Evolutionary conservation across 2,888 invertebrate genomes (phyloP).

Genomic region (Lampropteryx suffumata): DNA sequence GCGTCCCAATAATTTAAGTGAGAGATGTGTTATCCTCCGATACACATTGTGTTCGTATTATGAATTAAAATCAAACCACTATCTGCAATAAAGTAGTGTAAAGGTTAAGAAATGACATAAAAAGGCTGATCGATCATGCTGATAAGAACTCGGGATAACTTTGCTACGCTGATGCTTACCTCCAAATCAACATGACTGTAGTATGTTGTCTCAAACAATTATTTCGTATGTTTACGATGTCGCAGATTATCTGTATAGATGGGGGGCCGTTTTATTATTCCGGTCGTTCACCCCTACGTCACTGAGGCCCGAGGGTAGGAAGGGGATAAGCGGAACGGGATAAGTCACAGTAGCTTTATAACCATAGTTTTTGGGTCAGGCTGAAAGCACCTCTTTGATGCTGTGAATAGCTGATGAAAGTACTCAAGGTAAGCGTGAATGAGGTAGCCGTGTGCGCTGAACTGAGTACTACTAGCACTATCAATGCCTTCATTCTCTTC

Average conservation of each 20-base stretch:
- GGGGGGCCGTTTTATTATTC: constrained; percentile 26
- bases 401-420: constrained; percentile 11
- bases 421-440: background rate
- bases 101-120: no score
- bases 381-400: constrained; percentile 10
- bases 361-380: constrained; percentile 15
- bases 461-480: background rate
- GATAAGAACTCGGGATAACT: no score
- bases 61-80: no score
- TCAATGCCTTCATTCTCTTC: no score
- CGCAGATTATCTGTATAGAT: constrained; percentile 21
- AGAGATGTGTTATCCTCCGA: no score
- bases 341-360: constrained; percentile 17
- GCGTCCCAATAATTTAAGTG: no score
- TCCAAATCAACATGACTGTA: background rate
- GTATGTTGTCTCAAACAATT: constrained; percentile 7
- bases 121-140: no score
- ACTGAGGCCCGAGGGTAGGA: constrained; percentile 18
- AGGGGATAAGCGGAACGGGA: constrained; percentile 21
- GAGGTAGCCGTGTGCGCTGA: background rate
- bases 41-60: no score
- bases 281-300: constrained; percentile 27
- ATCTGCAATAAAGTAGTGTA: no score
- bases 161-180: no score
- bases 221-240: constrained; percentile 9